Percentiles rank a stretch among this genome's conserved stretches.
phyloP scores from a whole-genome alignment of 2,113 vertebrate species.

The Elanoides forficatus region DNA sequence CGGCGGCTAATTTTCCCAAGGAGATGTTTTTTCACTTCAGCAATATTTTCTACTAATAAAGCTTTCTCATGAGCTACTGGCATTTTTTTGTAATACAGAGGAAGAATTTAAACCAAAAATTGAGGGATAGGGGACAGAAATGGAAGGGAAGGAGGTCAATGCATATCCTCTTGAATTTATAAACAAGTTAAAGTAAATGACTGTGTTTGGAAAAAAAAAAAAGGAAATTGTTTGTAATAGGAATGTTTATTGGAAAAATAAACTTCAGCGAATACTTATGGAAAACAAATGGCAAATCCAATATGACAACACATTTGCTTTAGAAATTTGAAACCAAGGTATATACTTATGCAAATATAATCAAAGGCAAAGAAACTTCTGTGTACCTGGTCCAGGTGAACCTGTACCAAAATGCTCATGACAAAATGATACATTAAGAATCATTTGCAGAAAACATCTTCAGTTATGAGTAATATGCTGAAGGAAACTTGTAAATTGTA shows the following conservation, averaged over 20 bases:
- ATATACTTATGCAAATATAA: neutral
- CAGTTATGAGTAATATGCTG: neutral
- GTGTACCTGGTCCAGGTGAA: neutral
- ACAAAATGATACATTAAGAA: neutral
- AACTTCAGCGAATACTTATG: neutral
- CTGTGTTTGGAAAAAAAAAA: neutral
- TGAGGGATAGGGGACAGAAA: neutral
- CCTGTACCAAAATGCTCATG: neutral
- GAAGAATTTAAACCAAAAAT: neutral
- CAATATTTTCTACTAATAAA: neutral
- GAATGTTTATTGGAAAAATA: slow-evolving; percentile 14
- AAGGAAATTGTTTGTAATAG: neutral
- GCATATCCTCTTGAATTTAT: neutral
- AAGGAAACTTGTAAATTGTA: neutral
- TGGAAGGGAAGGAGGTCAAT: neutral
- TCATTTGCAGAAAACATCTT: neutral
- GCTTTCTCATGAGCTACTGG: neutral
- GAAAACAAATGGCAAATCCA: slow-evolving; percentile 12
- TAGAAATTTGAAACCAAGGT: neutral
- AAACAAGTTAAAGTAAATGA: neutral
- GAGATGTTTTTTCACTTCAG: neutral
- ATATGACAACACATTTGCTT: neutral
- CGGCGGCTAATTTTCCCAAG: neutral
- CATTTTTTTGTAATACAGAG: neutral
- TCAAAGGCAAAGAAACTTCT: neutral